These are phyloP conservation scores for Erethizon dorsatum DNA, from an alignment of 2,797 vertebrate genomes.

Conservation along the genomic window DNA sequence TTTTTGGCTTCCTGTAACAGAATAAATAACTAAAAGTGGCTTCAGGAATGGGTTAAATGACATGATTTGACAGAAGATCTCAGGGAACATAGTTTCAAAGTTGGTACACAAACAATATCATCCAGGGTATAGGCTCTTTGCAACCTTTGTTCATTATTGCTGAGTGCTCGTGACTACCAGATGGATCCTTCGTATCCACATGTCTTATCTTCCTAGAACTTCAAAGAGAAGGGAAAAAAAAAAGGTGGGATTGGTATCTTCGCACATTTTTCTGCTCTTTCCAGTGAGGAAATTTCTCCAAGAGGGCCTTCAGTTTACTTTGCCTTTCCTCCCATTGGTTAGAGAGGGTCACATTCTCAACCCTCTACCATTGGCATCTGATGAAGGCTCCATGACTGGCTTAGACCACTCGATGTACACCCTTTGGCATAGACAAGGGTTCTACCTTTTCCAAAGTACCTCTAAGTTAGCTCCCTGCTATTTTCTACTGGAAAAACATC, in stretches of 20 bases:
- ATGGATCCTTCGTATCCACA: constrained; percentile 26
- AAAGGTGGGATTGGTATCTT: neutral
- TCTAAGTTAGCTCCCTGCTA: neutral
- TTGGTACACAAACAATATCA: neutral
- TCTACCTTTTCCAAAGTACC: neutral
- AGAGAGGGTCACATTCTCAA: neutral
- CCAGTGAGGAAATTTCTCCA: neutral
- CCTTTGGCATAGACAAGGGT: neutral
- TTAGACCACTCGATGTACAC: neutral
- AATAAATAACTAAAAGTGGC: constrained; percentile 62
- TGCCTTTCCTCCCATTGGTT: neutral
- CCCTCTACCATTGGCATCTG: neutral
- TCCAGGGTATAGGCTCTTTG: constrained; percentile 5
- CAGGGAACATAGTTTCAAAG: constrained; percentile 18
- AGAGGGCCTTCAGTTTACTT: neutral
- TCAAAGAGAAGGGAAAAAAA: constrained; percentile 55
- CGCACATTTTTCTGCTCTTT: neutral
- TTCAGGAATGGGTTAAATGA: constrained; percentile 4
- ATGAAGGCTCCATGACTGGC: neutral
- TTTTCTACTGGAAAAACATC: neutral
- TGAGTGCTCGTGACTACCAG: neutral
- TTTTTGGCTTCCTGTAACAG: constrained; percentile 65
- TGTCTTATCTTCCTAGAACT: constrained; percentile 63
- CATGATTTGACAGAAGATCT: neutral
- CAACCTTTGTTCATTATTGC: constrained; percentile 56